A percentile compares a stretch with the other conserved stretches of the same genome.
These are phyloP conservation scores for Diarsia dahlii DNA, from an alignment of 2,888 invertebrate species.

Conservation along the genomic window DNA sequence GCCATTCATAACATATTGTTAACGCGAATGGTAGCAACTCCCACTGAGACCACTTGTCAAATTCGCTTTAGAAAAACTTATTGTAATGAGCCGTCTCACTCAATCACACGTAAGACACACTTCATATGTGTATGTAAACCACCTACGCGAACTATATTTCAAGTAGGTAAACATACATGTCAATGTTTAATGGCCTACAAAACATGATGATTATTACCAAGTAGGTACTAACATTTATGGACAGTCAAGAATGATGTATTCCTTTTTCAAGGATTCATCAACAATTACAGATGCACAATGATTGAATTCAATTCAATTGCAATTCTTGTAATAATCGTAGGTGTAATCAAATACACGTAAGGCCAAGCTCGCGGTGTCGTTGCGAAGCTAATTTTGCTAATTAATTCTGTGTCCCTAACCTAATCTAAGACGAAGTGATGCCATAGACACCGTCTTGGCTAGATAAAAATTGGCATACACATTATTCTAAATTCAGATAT, in stretches of 20 bases:
- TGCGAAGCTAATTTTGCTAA: slow-evolving; percentile 60
- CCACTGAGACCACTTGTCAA: slow-evolving; percentile 73
- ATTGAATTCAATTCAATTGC: slow-evolving; percentile 73
- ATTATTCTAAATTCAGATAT: slow-evolving; percentile 22
- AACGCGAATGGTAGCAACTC: slow-evolving; percentile 71
- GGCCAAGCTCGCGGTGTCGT: slow-evolving; percentile 62
- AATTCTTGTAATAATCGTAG: slow-evolving; percentile 69
- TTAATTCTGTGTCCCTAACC: slow-evolving; percentile 66
- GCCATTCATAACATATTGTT: slow-evolving; percentile 76
- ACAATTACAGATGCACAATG: slow-evolving; percentile 71
- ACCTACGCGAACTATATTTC: slow-evolving; percentile 67
- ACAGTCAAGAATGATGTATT: slow-evolving; percentile 66
- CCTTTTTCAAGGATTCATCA: slow-evolving; percentile 72
- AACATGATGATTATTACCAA: slow-evolving; percentile 71
- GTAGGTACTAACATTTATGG: slow-evolving; percentile 64
- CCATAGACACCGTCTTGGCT: slow-evolving; percentile 41
- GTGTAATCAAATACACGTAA: slow-evolving; percentile 70
- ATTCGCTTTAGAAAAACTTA: slow-evolving; percentile 75
- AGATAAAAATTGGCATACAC: slow-evolving; percentile 30
- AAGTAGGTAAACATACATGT: slow-evolving; percentile 70
- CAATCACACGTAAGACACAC: slow-evolving; percentile 63
- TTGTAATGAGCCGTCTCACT: slow-evolving; percentile 75
- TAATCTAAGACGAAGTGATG: slow-evolving; percentile 46
- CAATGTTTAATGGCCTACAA: slow-evolving; percentile 75
- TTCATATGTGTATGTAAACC: slow-evolving; percentile 63